Evolutionary conservation across 2,888 invertebrate species (phyloP), one percentile per base, ranked within the genome.

Genomic region (Monopis laevigella): DNA sequence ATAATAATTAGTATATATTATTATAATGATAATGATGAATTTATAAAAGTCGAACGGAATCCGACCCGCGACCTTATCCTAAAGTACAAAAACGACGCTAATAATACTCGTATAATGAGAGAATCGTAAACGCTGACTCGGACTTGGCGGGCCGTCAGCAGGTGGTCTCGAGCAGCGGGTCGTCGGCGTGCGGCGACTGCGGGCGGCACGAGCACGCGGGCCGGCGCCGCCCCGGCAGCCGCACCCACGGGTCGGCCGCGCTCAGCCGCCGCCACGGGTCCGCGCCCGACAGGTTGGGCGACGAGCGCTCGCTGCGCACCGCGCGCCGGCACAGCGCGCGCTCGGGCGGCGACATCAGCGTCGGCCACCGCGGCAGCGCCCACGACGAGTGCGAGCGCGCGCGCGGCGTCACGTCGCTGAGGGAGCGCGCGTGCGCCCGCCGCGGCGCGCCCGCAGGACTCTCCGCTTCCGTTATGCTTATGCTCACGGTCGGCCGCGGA

Each of bases 1-100:
- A 32, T 32, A 17, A 32, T 17, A 17, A 17, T 17, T 32, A 32
- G 32, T n/a, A n/a, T n/a, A n/a, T n/a, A n/a, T n/a, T n/a, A n/a
- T n/a, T n/a, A n/a, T n/a, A n/a, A 32, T 13, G 14, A 10, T 29
- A 10, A 74, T 64, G 57, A 62, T 72, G 75, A 68, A 71, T 65
- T 68, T 58, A 71, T 64, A 71, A 75, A 75, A n/a, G n/a, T n/a
- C n/a, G n/a, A n/a, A n/a, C n/a, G n/a, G n/a, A n/a, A n/a, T n/a
- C n/a, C n/a, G n/a, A n/a, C n/a, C n/a, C n/a, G n/a, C n/a, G n/a
- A 69, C 52, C 75, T 77, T 75, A 77, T 45, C 48, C 66, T 70
- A 71, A 58, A 59, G 63, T 77, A 77, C 66, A 75, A 77, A 62
- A 77, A 72, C 70, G 72, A 65, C 65, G 65, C 71, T 77, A 75